phyloP scores from a whole-genome alignment of 2,797 vertebrate genomes.

The Chanos chanos region DNA sequence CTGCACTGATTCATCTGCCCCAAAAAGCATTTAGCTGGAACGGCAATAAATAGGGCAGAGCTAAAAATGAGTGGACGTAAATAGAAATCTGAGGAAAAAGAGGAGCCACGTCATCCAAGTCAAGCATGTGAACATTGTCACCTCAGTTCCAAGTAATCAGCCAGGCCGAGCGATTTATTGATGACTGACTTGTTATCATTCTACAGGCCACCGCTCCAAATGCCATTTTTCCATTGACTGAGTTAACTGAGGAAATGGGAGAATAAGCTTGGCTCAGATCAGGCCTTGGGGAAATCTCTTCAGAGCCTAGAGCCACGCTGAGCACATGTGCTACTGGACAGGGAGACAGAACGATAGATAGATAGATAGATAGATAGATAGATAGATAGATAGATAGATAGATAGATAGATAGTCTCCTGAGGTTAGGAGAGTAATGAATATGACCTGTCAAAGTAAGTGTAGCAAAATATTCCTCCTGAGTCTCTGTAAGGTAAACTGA shows the following conservation, averaged over 20 bases:
- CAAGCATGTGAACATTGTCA: conserved; percentile 19
- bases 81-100: conserved; percentile 27
- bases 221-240: conserved; percentile 7
- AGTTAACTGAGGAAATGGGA: neutral
- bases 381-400: too few relatives aligned
- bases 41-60: conserved; percentile 50
- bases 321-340: neutral
- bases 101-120: too few relatives aligned
- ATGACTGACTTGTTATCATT: conserved; percentile 23
- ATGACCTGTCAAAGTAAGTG: too few relatives aligned
- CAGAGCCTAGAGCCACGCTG: neutral
- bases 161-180: conserved; percentile 36
- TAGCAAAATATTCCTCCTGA: too few relatives aligned
- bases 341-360: neutral
- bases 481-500: too few relatives aligned
- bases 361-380: too few relatives aligned
- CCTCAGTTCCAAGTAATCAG: conserved; percentile 1
- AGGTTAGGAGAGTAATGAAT: neutral
- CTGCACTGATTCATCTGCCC: conserved; percentile 55
- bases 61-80: conserved; percentile 28
- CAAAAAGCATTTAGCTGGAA: conserved; percentile 58
- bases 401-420: too few relatives aligned
- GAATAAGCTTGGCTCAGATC: neutral
- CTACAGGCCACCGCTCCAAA: conserved; percentile 22
- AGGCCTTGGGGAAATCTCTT: neutral